phyloP scores from a whole-genome alignment of 1,140 invertebrate species.

The Neodiprion fabricii region DNA sequence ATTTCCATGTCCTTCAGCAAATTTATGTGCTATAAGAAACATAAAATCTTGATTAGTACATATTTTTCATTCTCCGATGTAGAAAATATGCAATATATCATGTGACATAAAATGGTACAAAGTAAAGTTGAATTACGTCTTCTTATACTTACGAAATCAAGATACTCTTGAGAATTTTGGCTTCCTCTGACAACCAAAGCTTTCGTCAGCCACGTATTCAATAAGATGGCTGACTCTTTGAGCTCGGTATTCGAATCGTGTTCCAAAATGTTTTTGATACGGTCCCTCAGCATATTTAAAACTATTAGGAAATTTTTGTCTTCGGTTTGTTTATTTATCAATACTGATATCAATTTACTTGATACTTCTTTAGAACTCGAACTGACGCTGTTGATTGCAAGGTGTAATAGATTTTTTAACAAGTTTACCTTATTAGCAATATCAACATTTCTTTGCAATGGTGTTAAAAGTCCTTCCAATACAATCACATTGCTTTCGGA shows the following conservation, averaged over 20 bases:
- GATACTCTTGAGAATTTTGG: conserved; percentile 34
- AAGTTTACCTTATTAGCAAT: conserved; percentile 27
- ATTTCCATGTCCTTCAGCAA: conserved; percentile 42
- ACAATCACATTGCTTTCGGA: conserved; percentile 32
- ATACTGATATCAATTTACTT: conserved; percentile 37
- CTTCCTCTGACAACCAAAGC: conserved; percentile 39
- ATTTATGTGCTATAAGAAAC: conserved; percentile 40
- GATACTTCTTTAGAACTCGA: conserved; percentile 25
- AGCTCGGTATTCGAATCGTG: conserved; percentile 20
- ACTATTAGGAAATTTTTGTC: conserved; percentile 23
- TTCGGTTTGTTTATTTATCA: conserved; percentile 44
- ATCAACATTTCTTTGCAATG: conserved; percentile 34
- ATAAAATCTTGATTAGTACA: conserved; percentile 3
- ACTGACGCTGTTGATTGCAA: conserved; percentile 27
- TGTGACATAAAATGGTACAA: conserved; percentile 8
- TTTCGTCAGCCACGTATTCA: conserved; percentile 45
- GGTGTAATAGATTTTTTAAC: conserved; percentile 34
- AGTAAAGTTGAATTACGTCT: not conserved
- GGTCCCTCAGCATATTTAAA: conserved; percentile 33
- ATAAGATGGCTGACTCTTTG: conserved; percentile 29
- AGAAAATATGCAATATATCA: conserved; percentile 4
- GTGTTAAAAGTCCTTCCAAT: conserved; percentile 41
- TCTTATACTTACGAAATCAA: conserved; percentile 36
- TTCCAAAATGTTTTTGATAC: conserved; percentile 35
- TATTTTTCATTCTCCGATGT: not conserved